Conservation (phyloP, 2,888 invertebrate species). For the Hanleya hanleyi region DNA sequence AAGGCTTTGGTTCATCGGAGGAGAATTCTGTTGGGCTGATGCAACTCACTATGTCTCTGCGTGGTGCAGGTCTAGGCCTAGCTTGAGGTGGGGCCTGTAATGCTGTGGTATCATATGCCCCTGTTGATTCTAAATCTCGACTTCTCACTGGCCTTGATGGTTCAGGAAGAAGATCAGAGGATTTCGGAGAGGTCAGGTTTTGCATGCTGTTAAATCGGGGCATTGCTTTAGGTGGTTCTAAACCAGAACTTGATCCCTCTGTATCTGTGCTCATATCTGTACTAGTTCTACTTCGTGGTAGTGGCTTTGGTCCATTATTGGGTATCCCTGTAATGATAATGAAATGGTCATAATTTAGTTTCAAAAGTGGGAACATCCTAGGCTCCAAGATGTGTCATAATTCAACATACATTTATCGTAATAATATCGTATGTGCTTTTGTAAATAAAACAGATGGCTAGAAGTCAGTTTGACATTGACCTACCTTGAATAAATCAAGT, state of each 20-base stretch:
- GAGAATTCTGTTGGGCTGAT: constrained; percentile 16
- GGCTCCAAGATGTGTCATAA: too few relatives aligned
- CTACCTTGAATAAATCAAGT: too few relatives aligned
- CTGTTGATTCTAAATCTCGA: constrained; percentile 8
- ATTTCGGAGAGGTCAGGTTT: constrained; percentile 41
- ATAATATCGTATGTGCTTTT: too few relatives aligned
- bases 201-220: constrained; percentile 47
- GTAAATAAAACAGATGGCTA: too few relatives aligned
- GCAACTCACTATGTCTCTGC: constrained; percentile 51
- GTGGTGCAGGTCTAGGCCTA: constrained; percentile 47
- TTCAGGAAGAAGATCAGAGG: too few relatives aligned
- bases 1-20: neutral
- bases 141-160: neutral
- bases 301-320: neutral
- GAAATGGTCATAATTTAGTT: too few relatives aligned
- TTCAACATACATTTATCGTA: too few relatives aligned
- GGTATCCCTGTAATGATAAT: neutral
- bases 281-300: constrained; percentile 1
- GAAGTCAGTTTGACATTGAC: too few relatives aligned
- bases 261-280: neutral
- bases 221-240: constrained; percentile 39
- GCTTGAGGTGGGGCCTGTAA: neutral
- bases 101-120: neutral
- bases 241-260: neutral
- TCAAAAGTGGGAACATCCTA: too few relatives aligned